Base-by-base conservation (phyloP, 2,888 invertebrate species). In the Leptarthrus brevirostris region DNA sequence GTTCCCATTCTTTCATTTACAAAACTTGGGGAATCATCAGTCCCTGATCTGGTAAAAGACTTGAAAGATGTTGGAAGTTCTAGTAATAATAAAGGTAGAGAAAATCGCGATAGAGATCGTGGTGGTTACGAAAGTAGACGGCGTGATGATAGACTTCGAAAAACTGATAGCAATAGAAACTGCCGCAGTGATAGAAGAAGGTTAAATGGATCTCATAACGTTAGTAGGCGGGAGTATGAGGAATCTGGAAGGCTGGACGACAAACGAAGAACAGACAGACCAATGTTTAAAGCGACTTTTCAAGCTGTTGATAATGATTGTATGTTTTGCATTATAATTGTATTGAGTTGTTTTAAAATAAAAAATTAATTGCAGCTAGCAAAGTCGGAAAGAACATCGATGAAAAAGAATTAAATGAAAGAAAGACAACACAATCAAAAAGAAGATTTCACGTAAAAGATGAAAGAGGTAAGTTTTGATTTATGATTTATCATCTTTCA, bases 211-310 rank as follows among this genome's bases (percentile, higher is more conserved):
- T 14, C 66, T 30, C 30, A 22, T 49, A 54, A 73, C 73, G 34
- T 61, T 1, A 53, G 73, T 12, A 64, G 72, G 58, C 20, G 61
- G 49, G 36, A 58, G 30, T 58, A 75, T 52, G 74, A 74, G 22
- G 61, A 69, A 47, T 49, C 61, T 16, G 14, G 16, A 5, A 56
- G 40, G 18, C n/a, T 18, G 36, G 49, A 61, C 74, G 73, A 69
- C 3, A 73, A 74, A 24, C 22, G 34, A 24, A 36, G 40, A 22
- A 53, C 70, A 8, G 69, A 75, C 8, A 66, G 74, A 16, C 64
- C 74, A 26, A 76, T 74, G 74, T 78, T 79, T 70, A 78, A 78
- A 58, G 74, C 78, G 14, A 78, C 79, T 22, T 79, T 78, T 76
- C 76, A 78, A 73, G 74, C 77, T 2, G 70, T 78, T 52, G 78